Conservation (phyloP, 2,888 invertebrate genomes). For the Eupithecia dodoneata region DNA sequence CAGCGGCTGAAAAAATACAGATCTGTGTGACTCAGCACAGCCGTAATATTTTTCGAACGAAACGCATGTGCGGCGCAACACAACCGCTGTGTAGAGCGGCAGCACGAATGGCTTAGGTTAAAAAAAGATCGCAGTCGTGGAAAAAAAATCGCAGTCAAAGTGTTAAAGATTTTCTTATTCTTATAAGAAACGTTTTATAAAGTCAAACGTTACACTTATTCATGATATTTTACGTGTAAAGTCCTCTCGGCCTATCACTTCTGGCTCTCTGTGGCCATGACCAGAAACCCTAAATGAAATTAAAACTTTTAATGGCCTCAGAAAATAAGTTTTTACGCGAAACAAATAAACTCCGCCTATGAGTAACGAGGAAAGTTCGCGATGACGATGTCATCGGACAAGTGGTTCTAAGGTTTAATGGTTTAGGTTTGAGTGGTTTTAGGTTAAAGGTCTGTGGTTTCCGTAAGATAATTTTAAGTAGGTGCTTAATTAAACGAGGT, state of each 20-base stretch:
- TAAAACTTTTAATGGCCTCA: constrained; percentile 64
- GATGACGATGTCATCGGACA: constrained; percentile 45
- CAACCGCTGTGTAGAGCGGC: no score
- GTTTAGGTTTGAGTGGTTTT: constrained; percentile 37
- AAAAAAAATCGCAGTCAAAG: no score
- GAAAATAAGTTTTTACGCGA: constrained; percentile 52
- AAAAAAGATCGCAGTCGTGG: no score
- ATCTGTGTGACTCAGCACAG: no score
- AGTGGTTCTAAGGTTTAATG: constrained; percentile 35
- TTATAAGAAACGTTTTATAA: no score
- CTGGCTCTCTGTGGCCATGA: not conserved
- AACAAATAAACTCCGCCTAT: constrained; percentile 59
- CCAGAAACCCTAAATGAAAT: constrained; percentile 52
- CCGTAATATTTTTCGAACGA: no score
- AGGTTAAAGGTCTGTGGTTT: constrained; percentile 40
- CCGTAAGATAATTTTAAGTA: constrained; percentile 47
- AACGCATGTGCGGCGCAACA: no score
- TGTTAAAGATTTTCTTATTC: no score
- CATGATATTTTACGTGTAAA: not conserved
- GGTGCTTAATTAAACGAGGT: constrained; percentile 30
- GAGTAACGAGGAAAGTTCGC: constrained; percentile 53
- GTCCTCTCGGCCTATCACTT: not conserved
- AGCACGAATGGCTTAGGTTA: no score
- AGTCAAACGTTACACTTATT: no score
- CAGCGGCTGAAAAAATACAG: no score